Percentiles rank a stretch among this genome's conserved stretches.
These are phyloP conservation scores for Amphilophus citrinellus DNA, from an alignment of 2,113 vertebrate species.

Conservation along the genomic window DNA sequence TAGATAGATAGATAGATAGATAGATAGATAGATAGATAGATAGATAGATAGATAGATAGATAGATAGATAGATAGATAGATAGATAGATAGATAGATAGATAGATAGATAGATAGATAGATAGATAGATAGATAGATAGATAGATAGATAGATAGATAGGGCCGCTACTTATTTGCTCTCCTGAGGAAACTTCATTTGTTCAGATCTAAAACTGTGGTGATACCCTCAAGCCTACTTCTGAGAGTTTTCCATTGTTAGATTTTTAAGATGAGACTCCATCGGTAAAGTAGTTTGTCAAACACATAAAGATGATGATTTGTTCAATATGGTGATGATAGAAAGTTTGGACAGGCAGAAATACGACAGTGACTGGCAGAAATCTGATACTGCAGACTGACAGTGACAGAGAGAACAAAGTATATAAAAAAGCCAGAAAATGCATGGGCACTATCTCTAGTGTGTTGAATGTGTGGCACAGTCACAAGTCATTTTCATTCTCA, in stretches of 20 bases:
- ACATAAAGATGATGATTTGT: slow-evolving; percentile 5
- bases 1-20: background rate
- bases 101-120: too few relatives aligned
- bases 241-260: background rate
- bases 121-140: too few relatives aligned
- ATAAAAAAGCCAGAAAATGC: background rate
- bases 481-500: background rate
- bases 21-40: background rate
- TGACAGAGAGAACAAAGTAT: background rate
- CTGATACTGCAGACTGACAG: background rate
- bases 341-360: background rate
- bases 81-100: background rate
- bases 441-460: background rate
- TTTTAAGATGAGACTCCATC: background rate
- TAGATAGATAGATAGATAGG: background rate
- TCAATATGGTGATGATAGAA: background rate
- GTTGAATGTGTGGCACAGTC: background rate
- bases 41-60: background rate
- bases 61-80: background rate
- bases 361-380: background rate
- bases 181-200: background rate
- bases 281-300: background rate
- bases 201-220: too few relatives aligned
- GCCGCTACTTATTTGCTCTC: background rate
- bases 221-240: background rate